These are phyloP conservation scores for Oreochromis spilurus DNA, from an alignment of 2,113 vertebrate genomes.

Conservation along the genomic window DNA sequence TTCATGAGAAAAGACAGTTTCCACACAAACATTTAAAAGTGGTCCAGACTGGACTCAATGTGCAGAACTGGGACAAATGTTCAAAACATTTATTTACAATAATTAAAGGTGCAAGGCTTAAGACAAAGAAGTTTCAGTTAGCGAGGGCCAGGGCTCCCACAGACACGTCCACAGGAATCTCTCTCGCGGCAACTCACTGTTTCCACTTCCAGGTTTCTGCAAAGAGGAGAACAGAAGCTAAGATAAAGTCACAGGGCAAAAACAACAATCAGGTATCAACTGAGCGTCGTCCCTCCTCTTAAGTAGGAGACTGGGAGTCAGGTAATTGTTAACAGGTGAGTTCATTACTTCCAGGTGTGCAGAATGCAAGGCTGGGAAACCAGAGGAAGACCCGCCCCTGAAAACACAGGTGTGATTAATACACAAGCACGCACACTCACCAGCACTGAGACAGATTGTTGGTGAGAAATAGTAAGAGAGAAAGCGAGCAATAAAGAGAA, in stretches of 20 bases:
- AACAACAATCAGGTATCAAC: background rate
- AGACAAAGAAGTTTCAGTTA: background rate
- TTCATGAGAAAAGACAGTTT: background rate
- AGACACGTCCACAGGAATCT: background rate
- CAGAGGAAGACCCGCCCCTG: background rate
- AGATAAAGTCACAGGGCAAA: background rate
- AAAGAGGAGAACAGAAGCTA: background rate
- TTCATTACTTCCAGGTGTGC: background rate
- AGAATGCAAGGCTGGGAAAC: background rate
- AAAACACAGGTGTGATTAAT: background rate
- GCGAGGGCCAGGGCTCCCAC: background rate
- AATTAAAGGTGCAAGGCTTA: background rate
- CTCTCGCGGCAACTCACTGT: background rate
- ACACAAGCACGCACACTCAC: background rate
- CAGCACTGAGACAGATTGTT: background rate
- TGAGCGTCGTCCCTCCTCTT: background rate
- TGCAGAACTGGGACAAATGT: background rate
- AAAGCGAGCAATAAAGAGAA: background rate
- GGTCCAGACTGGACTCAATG: background rate
- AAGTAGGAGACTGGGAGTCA: background rate
- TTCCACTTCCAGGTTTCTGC: background rate
- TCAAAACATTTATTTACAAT: background rate
- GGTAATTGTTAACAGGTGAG: background rate
- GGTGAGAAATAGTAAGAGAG: background rate
- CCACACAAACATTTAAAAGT: background rate